Conservation (phyloP, 2,888 invertebrate genomes). For the Ichneumoninae sp. region DNA sequence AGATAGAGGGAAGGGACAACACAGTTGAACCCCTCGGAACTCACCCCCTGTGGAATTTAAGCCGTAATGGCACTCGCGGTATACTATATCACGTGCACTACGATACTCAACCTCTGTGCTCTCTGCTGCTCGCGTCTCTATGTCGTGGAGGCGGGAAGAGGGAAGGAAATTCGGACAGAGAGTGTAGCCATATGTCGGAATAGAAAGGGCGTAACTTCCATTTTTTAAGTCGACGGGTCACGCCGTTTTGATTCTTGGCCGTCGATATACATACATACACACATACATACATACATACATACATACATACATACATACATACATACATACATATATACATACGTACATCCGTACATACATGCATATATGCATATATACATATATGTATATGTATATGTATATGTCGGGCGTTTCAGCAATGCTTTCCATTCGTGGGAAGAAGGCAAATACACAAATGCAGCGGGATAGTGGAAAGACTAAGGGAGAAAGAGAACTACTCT, state of each 20-base stretch:
- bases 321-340: too few relatives aligned
- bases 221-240: too few relatives aligned
- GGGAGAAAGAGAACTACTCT: slow-evolving; percentile 25
- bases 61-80: slow-evolving; percentile 66
- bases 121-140: slow-evolving; percentile 35
- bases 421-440: slow-evolving; percentile 45
- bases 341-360: too few relatives aligned
- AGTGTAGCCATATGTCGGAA: too few relatives aligned
- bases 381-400: slow-evolving; percentile 3
- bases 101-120: slow-evolving; percentile 57
- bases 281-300: background rate
- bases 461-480: slow-evolving; percentile 22
- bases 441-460: slow-evolving; percentile 32
- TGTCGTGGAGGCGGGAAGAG: background rate
- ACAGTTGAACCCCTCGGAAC: slow-evolving; percentile 42
- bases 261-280: background rate
- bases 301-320: background rate
- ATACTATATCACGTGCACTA: slow-evolving; percentile 60
- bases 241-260: too few relatives aligned
- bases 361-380: background rate
- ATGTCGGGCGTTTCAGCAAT: slow-evolving; percentile 31
- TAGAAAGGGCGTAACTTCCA: too few relatives aligned
- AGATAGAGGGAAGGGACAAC: slow-evolving; percentile 13
- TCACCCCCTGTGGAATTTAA: slow-evolving; percentile 65
- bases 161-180: background rate